Percentiles rank a stretch among this genome's conserved stretches.
These are phyloP conservation scores for Gymnarchus niloticus DNA, from an alignment of 2,113 vertebrate genomes.

Conservation along the genomic window DNA sequence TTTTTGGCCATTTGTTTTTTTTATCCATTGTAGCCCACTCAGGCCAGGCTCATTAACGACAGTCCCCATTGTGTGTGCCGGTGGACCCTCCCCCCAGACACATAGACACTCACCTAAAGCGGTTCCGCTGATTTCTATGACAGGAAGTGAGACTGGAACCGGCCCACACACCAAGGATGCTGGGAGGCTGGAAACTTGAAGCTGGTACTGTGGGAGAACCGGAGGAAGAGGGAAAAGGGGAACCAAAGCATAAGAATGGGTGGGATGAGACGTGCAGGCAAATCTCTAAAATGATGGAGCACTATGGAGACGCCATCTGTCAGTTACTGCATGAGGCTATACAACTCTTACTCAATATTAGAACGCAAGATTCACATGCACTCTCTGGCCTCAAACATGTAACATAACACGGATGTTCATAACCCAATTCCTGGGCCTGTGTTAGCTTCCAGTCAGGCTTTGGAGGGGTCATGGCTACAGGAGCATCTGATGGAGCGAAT, in stretches of 20 bases:
- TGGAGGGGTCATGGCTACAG: constrained; percentile 11
- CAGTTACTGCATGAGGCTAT: too few relatives aligned
- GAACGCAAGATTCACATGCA: background rate
- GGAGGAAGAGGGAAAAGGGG: background rate
- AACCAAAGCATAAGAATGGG: background rate
- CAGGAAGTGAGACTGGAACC: constrained; percentile 53
- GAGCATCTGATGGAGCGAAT: background rate
- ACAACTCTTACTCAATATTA: too few relatives aligned
- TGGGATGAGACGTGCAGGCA: background rate
- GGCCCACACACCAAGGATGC: constrained; percentile 55
- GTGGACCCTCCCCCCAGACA: constrained; percentile 11
- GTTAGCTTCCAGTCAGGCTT: background rate
- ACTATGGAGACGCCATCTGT: background rate
- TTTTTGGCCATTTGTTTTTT: constrained; percentile 15
- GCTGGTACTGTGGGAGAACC: constrained; percentile 43
- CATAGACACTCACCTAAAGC: constrained; percentile 29
- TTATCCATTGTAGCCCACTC: constrained; percentile 29
- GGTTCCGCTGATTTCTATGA: constrained; percentile 57
- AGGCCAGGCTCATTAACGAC: constrained; percentile 17
- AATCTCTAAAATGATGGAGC: background rate
- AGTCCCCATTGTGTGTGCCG: constrained; percentile 40
- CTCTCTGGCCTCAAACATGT: background rate
- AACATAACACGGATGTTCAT: too few relatives aligned
- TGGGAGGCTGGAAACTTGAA: constrained; percentile 39
- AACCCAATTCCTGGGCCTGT: background rate